Evolutionary conservation across 2,113 vertebrate species (phyloP).

Genomic region (Microtus ochrogaster): DNA sequence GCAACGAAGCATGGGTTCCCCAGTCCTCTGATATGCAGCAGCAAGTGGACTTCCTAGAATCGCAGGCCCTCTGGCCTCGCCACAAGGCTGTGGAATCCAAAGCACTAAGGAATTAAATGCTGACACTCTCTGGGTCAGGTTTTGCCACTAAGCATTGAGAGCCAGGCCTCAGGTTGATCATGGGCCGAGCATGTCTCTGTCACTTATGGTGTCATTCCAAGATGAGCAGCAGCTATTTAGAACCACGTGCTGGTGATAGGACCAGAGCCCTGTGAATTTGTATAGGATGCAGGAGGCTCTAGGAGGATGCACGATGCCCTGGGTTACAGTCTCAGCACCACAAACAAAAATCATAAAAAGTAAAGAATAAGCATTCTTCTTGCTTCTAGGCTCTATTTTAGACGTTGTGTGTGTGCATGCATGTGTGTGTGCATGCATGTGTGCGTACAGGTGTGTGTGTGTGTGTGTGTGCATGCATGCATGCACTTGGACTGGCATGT

Average conservation of each 20-base stretch:
- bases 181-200: background rate
- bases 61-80: rapidly evolving
- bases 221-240: background rate
- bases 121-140: rapidly evolving
- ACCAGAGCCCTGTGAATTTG: background rate
- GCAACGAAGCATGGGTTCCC: background rate
- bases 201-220: background rate
- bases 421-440: too few species aligned
- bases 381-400: background rate
- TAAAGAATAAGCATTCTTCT: background rate
- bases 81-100: background rate
- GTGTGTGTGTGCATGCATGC: background rate
- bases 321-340: background rate
- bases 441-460: too few species aligned
- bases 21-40: background rate
- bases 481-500: background rate
- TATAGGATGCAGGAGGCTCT: background rate
- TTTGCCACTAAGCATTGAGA: background rate
- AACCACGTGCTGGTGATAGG: rapidly evolving
- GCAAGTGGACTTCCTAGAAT: background rate
- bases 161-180: background rate
- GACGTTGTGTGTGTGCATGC: background rate
- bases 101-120: too few species aligned
- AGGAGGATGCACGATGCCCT: rapidly evolving
- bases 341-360: background rate